A percentile compares a stretch with the other conserved stretches of the same genome.
phyloP scores from a whole-genome alignment of 2,888 invertebrate genomes.

The Tenthredo amoena region DNA sequence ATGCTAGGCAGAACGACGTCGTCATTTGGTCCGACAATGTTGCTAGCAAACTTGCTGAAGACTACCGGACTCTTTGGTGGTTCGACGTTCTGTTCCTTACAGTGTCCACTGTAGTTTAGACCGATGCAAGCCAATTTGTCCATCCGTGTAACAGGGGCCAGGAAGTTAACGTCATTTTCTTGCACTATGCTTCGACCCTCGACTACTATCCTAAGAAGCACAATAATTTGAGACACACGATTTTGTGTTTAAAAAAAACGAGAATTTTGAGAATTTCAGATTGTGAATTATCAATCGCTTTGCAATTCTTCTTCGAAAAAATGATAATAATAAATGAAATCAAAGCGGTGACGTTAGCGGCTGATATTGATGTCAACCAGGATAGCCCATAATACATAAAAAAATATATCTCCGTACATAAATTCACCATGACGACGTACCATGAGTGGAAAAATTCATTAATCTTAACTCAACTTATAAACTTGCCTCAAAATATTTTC shows the following conservation, averaged over 20 bases:
- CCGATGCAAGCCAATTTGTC: constrained; percentile 93
- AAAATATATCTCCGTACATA: background rate
- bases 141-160: constrained; percentile 88
- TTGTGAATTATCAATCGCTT: too few species aligned
- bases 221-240: too few species aligned
- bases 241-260: too few species aligned
- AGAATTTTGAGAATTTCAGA: too few species aligned
- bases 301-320: background rate
- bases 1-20: constrained; percentile 83
- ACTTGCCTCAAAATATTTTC: background rate
- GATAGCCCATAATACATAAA: background rate
- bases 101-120: constrained; percentile 92
- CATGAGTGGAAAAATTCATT: background rate
- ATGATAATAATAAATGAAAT: background rate
- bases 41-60: constrained; percentile 92
- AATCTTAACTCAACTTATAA: background rate
- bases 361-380: background rate
- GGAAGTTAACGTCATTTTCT: constrained; percentile 81
- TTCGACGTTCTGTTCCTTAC: constrained; percentile 88
- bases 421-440: background rate
- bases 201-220: constrained; percentile 79
- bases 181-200: constrained; percentile 80
- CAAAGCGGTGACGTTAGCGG: background rate
- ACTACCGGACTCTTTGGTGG: constrained; percentile 90
- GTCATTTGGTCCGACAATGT: constrained; percentile 87